phyloP scores from a whole-genome alignment of 2,888 invertebrate species.

The Carpatolechia fugitivella region DNA sequence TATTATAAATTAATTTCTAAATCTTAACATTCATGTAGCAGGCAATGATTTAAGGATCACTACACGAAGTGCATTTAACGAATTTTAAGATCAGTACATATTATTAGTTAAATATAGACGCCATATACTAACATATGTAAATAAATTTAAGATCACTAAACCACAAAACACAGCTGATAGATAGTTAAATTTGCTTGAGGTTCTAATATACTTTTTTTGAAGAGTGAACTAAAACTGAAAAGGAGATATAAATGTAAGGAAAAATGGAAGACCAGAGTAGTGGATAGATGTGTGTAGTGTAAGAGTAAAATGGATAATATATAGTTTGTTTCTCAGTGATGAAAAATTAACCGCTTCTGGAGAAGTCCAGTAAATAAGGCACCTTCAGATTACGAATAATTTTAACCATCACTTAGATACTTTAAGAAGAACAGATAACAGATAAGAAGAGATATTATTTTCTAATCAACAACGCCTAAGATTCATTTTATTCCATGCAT shows the following conservation, averaged over 20 bases:
- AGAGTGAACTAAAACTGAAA: constrained; percentile 22
- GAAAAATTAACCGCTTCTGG: constrained; percentile 18
- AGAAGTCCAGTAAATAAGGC: constrained; percentile 3
- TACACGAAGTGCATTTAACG: constrained; percentile 68
- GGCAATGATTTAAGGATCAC: constrained; percentile 56
- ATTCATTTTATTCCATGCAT: constrained; percentile 23
- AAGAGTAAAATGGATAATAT: constrained; percentile 18
- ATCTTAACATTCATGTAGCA: constrained; percentile 63
- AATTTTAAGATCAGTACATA: constrained; percentile 44
- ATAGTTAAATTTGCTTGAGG: constrained; percentile 78
- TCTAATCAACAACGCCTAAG: neutral
- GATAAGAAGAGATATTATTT: neutral
- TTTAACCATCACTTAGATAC: neutral
- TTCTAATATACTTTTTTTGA: constrained; percentile 20
- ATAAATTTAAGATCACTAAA: constrained; percentile 42
- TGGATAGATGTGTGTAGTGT: constrained; percentile 33
- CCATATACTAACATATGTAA: constrained; percentile 44
- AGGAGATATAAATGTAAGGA: constrained; percentile 22
- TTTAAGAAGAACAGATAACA: neutral
- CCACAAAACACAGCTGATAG: constrained; percentile 48
- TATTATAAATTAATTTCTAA: constrained; percentile 42
- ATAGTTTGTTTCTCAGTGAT: constrained; percentile 24
- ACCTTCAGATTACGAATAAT: constrained; percentile 1
- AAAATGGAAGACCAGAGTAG: constrained; percentile 46
- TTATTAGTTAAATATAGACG: constrained; percentile 36